Percentiles rank a stretch among this genome's conserved stretches.
Evolutionary conservation across 2,797 vertebrate species (phyloP).

Genomic region (Neosalanx taihuensis): DNA sequence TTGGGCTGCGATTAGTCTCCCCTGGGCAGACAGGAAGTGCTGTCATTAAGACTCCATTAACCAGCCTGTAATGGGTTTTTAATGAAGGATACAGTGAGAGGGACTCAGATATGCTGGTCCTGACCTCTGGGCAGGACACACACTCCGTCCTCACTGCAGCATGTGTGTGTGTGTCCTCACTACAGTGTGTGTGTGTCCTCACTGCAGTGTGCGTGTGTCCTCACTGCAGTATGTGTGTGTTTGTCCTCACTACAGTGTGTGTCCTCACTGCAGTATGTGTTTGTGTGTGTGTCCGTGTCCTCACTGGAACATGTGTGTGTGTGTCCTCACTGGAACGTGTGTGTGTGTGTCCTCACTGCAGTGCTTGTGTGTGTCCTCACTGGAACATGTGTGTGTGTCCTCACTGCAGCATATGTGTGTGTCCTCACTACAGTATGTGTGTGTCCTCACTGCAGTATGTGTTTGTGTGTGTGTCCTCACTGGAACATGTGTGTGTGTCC

Average conservation of each 20-base stretch:
- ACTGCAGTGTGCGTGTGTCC: background rate
- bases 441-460: too few relatives aligned
- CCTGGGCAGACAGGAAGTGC: conserved; percentile 58
- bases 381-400: too few relatives aligned
- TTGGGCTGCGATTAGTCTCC: conserved; percentile 54
- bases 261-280: background rate
- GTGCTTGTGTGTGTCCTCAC: too few relatives aligned
- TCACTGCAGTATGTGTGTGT: too few relatives aligned
- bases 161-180: conserved; percentile 1
- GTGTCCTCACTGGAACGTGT: too few relatives aligned
- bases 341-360: too few relatives aligned
- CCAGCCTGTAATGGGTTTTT: conserved; percentile 65
- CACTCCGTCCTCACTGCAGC: background rate
- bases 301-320: too few relatives aligned
- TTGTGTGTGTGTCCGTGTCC: background rate
- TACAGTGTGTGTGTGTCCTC: conserved; percentile 9
- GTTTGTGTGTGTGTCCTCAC: too few relatives aligned
- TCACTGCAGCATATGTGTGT: too few relatives aligned
- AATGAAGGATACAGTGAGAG: conserved; percentile 60
- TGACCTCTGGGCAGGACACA: conserved; percentile 39
- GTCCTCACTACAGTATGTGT: too few relatives aligned
- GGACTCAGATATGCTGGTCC: conserved; percentile 46
- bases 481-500: too few relatives aligned
- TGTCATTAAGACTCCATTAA: conserved; percentile 71
- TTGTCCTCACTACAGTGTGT: background rate